These are phyloP conservation scores for Atherinosoma microstoma DNA, from an alignment of 2,797 vertebrate genomes.

Conservation along the genomic window DNA sequence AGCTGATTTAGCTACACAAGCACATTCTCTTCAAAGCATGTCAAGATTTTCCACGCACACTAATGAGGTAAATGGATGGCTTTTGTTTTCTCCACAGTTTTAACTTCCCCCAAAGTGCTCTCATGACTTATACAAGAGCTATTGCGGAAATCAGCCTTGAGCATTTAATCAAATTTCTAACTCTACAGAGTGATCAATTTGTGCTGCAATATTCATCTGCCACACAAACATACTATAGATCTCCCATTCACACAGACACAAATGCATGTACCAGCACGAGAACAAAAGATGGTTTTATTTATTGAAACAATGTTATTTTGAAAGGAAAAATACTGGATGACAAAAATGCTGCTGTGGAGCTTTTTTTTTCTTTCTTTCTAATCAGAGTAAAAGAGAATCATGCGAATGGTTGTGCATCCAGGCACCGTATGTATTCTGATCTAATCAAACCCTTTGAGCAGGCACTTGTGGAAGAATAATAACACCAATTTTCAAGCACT, in stretches of 20 bases:
- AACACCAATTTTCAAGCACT: slow-evolving; percentile 33
- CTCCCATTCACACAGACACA: background rate
- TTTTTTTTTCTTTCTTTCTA: slow-evolving; percentile 4
- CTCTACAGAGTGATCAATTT: slow-evolving; percentile 74
- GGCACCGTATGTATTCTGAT: too few relatives aligned
- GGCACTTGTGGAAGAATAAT: slow-evolving; percentile 32
- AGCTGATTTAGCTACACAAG: slow-evolving; percentile 74
- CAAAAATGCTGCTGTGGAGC: slow-evolving; percentile 35
- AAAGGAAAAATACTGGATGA: slow-evolving; percentile 8
- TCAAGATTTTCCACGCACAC: slow-evolving; percentile 76
- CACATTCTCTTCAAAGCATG: slow-evolving; percentile 74
- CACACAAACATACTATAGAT: slow-evolving; percentile 32
- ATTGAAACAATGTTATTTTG: slow-evolving; percentile 31
- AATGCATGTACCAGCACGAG: background rate
- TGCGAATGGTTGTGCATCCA: slow-evolving; percentile 39
- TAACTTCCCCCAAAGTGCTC: slow-evolving; percentile 71
- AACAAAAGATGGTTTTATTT: slow-evolving; percentile 45
- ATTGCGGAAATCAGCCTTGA: slow-evolving; percentile 68
- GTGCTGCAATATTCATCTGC: slow-evolving; percentile 61
- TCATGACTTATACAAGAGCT: slow-evolving; percentile 74
- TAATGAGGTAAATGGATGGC: slow-evolving; percentile 82
- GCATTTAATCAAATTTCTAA: slow-evolving; percentile 73
- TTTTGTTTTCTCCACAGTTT: slow-evolving; percentile 79
- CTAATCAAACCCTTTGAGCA: slow-evolving; percentile 44
- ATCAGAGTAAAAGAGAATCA: slow-evolving; percentile 25